phyloP scores from a whole-genome alignment of 2,797 vertebrate species.

The Sternotherus odoratus region DNA sequence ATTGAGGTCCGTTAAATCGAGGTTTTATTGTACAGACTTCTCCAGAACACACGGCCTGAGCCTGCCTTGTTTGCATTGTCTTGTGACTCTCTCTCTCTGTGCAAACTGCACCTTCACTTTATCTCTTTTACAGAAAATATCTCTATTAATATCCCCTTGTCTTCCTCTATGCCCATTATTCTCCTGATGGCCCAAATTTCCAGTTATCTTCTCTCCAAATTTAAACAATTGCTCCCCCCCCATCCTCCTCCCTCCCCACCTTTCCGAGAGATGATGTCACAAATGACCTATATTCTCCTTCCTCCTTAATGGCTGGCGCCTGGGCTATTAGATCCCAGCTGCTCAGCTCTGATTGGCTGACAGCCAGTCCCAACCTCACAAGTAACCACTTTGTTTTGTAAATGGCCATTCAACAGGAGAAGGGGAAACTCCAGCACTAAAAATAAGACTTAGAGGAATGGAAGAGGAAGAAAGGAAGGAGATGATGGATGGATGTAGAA shows the following conservation, averaged over 20 bases:
- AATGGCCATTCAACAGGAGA: constrained; percentile 39
- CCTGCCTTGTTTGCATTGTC: not conserved
- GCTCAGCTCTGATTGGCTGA: constrained; percentile 76
- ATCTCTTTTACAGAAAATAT: constrained; percentile 64
- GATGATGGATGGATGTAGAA: not conserved
- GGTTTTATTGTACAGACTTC: too few species aligned
- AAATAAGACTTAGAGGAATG: not conserved
- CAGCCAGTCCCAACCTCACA: constrained; percentile 76
- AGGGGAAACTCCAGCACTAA: constrained; percentile 30
- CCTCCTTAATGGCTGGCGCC: constrained; percentile 69
- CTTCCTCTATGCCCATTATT: constrained; percentile 60
- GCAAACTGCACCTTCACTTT: not conserved
- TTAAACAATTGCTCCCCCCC: constrained; percentile 50
- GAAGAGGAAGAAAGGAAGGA: constrained; percentile 32
- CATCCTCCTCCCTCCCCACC: not conserved
- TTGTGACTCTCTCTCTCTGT: not conserved
- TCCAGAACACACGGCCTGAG: fast-evolving
- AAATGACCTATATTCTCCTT: constrained; percentile 69
- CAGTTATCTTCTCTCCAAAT: constrained; percentile 75
- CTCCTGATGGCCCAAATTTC: constrained; percentile 68
- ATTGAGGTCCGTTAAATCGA: too few species aligned
- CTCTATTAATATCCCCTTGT: constrained; percentile 66
- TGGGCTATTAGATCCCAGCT: constrained; percentile 71
- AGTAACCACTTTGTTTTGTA: constrained; percentile 41
- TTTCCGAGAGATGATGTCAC: constrained; percentile 69